Conservation (phyloP, 2,797 vertebrate species). For the Acrossocheilus wenchowensis region DNA sequence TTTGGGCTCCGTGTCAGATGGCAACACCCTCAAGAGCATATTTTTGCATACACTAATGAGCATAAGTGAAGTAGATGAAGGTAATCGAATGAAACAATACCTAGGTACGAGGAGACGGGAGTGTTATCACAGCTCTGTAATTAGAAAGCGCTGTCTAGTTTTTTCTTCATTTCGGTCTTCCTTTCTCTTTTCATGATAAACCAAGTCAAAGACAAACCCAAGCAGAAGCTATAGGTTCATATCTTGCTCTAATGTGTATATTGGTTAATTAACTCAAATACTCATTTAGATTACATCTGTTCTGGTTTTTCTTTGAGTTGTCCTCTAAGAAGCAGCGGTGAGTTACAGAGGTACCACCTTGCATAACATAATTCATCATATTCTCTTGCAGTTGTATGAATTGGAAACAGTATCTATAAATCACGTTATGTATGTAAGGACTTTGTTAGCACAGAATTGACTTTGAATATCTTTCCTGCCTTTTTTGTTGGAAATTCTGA, state of each 20-base stretch:
- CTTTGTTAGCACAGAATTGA: constrained; percentile 20
- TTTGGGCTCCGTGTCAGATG: constrained; percentile 64
- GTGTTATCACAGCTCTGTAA: constrained; percentile 75
- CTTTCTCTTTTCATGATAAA: constrained; percentile 42
- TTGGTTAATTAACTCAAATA: constrained; percentile 52
- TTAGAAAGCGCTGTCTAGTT: constrained; percentile 64
- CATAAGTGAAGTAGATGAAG: constrained; percentile 63
- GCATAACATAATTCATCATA: constrained; percentile 35
- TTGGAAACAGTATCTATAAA: constrained; percentile 28
- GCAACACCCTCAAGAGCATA: constrained; percentile 66
- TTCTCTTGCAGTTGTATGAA: constrained; percentile 27
- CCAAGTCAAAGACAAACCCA: constrained; percentile 47
- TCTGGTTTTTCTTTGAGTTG: constrained; percentile 16
- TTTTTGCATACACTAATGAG: constrained; percentile 71
- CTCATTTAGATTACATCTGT: constrained; percentile 50
- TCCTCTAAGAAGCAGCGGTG: constrained; percentile 28
- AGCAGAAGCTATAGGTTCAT: constrained; percentile 21
- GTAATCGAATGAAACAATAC: constrained; percentile 71
- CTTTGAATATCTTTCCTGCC: constrained; percentile 2
- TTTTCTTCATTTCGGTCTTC: constrained; percentile 31
- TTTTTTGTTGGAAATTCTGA: constrained; percentile 16
- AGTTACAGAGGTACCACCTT: constrained; percentile 40
- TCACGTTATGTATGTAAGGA: constrained; percentile 29
- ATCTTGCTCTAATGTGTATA: constrained; percentile 34
- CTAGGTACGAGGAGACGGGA: constrained; percentile 64